Conservation (phyloP, 2,888 invertebrate genomes). For the Eristalis arbustorum region DNA sequence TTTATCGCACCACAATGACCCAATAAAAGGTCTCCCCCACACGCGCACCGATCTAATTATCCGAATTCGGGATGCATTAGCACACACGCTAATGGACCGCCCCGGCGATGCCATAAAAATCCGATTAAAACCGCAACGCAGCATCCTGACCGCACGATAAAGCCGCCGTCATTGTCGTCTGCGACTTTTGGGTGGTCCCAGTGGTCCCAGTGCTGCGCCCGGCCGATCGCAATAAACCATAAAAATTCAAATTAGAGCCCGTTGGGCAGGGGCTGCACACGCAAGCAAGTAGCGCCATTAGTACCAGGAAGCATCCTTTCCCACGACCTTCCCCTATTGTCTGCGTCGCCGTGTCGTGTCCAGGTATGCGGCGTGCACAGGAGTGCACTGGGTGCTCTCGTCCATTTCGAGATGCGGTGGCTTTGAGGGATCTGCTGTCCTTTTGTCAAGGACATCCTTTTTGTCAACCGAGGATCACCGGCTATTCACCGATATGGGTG, state of each 20-base stretch:
- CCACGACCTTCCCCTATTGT: constrained; percentile 54
- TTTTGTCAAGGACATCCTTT: constrained; percentile 59
- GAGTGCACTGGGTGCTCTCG: constrained; percentile 44
- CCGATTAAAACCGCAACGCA: constrained; percentile 48
- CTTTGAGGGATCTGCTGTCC: constrained; percentile 60
- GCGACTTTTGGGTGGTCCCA: constrained; percentile 64
- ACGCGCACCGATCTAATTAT: constrained; percentile 48
- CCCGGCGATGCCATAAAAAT: constrained; percentile 42
- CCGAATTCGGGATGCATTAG: constrained; percentile 54
- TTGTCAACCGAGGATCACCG: constrained; percentile 46
- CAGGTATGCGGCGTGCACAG: constrained; percentile 12
- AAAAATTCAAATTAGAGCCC: constrained; percentile 65
- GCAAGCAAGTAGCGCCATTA: constrained; percentile 70
- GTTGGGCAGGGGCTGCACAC: constrained; percentile 30
- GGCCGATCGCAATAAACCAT: constrained; percentile 50
- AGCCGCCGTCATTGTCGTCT: constrained; percentile 4
- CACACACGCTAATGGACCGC: constrained; percentile 51
- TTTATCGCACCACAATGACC: neutral
- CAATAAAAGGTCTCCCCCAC: constrained; percentile 24
- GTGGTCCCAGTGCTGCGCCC: constrained; percentile 1
- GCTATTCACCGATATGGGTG: constrained; percentile 33
- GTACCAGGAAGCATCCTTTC: constrained; percentile 68
- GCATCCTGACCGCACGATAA: constrained; percentile 31
- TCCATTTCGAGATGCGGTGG: constrained; percentile 43
- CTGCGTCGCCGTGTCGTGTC: neutral